Evolutionary conservation across 2,888 invertebrate species (phyloP).

Genomic region (Pachymerium ferrugineum): DNA sequence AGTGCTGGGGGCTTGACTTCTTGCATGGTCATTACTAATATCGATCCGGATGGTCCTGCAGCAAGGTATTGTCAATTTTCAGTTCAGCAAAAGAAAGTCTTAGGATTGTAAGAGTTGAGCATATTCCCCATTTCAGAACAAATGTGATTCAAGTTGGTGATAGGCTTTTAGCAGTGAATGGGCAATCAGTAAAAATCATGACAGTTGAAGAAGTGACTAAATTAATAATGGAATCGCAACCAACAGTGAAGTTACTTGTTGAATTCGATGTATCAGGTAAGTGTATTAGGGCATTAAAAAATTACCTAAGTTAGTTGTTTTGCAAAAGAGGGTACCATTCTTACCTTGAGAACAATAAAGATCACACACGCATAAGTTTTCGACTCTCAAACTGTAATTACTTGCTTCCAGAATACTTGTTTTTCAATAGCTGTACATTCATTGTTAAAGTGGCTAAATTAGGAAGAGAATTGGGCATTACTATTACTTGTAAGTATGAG

Average conservation of each 20-base stretch:
- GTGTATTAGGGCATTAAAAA: neutral
- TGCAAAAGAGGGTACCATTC: too few species aligned
- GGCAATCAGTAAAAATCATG: conserved; percentile 56
- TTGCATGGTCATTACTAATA: conserved; percentile 51
- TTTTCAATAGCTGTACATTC: conserved; percentile 84
- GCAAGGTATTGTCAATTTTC: conserved; percentile 53
- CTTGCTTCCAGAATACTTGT: conserved; percentile 64
- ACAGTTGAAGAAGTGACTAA: conserved; percentile 48
- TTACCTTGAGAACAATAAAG: too few species aligned
- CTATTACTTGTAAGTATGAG: conserved; percentile 64
- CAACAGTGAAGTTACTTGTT: conserved; percentile 66
- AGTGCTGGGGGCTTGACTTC: conserved; percentile 43
- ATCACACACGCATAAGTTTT: too few species aligned
- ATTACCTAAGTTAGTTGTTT: neutral
- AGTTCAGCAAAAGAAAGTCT: too few species aligned
- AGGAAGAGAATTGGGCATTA: conserved; percentile 77
- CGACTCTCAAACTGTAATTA: neutral
- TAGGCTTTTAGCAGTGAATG: conserved; percentile 76
- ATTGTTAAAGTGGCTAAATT: conserved; percentile 73
- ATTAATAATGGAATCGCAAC: conserved; percentile 46
- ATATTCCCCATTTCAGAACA: conserved; percentile 34
- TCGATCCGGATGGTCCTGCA: conserved; percentile 56
- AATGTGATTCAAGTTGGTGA: conserved; percentile 59
- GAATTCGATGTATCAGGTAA: conserved; percentile 77
- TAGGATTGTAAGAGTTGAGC: neutral